Evolutionary conservation across 2,113 vertebrate species (phyloP), one percentile per base, ranked within the genome.

Genomic region (Pteruthius melanotis): DNA sequence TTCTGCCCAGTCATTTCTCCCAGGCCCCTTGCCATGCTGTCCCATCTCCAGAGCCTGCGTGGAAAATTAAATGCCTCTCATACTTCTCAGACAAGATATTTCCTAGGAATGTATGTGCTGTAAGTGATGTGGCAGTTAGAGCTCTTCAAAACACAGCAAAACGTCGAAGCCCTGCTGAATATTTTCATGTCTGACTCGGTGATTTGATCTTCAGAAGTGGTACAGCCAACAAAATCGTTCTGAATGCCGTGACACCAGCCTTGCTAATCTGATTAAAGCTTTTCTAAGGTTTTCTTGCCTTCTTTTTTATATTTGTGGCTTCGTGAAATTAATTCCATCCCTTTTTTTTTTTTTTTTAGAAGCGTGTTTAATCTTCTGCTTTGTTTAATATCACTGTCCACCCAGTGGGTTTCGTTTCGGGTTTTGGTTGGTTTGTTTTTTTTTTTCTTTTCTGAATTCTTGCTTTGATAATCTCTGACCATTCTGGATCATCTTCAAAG

Each of bases 401-500:
- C 65, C 35, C 31, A 70, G 31, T 50, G 27, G 16, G 11, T 75
- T 80, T 91, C 45, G 30, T 7, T 71, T 64, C 20, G 15, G 7
- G 22, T n/a, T 56, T n/a, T n/a, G n/a, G n/a, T n/a, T 16, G 9
- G 12, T 44, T 44, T 44, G 11, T 9, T 14, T 21, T 40, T 22
- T 37, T 49, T 78, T 27, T 11, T 7, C 7, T 59, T 81, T 42
- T 52, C 66, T 83, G 63, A 96, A 60, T 92, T 93, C 71, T 86
- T 90, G 59, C 70, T 93, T 96, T 94, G 90, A 96, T 96, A 88
- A 88, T 93, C 90, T 92, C 65, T 93, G 92, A 69, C 88, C 68
- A 33, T 87, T 83, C 64, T 90, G 88, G 79, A 86, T 96, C 47
- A 39, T 83, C 71, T 93, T 96, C 95, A 95, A 90, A 96, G 78